Evolutionary conservation across 2,888 invertebrate genomes (phyloP), one percentile per base, ranked within the genome.

Genomic region (Limnephilus auricula): DNA sequence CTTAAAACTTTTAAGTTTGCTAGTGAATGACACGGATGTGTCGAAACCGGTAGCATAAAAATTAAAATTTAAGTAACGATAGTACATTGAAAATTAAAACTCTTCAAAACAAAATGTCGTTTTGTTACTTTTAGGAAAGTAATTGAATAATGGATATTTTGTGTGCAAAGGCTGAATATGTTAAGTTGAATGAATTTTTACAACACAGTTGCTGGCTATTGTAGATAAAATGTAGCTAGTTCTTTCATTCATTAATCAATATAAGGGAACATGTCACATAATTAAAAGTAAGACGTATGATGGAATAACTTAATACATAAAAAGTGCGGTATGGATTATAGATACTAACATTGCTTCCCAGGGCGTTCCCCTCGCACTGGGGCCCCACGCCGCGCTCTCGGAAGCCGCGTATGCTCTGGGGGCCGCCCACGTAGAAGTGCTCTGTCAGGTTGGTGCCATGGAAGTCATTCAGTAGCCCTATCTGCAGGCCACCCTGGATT

Each of bases 351-450:
- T 97, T 96, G 9, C 98, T 97, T 3, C 98, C 98, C 0, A 97
- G 94, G 5, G 98, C 96, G 94, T 97, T 97, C 90, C 97, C 97
- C 93, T 99, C 98, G 50, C 96, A 95, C 92, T 98, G 97, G 0
- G 99, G 98, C 0, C 99, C 99, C 40, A 98, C 97, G n/a, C 99
- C 98, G 93, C 98, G 96, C 95, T 97, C 97, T 91, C 97, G 96
- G 95, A 99, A 99, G 25, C 99, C 99, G 93, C 99, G 96, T 37
- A 99, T 94, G 82, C 98, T 97, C 93, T 98, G 95, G 1, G 99
- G 98, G 0, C 99, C 99, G 4, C 99, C 99, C 85, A 99, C 95
- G 95, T 97, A 98, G 95, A 98, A 98, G 93, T 97, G 96, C 94
- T 98, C 98, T 50, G 97, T 96, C 92, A 98, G 95, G 93, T 96